Base-by-base conservation (phyloP, 2,113 vertebrate genomes). In the Oceanites oceanicus region DNA sequence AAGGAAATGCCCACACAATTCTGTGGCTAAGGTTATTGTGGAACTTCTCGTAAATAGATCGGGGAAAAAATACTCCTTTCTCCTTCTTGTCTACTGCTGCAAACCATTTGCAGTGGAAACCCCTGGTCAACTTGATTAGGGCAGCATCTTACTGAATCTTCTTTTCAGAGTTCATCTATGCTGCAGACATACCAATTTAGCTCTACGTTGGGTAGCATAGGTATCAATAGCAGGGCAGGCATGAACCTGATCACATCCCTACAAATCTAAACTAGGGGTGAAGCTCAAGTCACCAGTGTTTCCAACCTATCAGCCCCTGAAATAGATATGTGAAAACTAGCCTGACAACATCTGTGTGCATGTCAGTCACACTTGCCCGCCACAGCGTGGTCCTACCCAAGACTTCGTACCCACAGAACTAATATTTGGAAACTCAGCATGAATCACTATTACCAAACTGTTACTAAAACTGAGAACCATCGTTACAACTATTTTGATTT, bases 201-300 rank as follows among this genome's bases (percentile, higher is more conserved):
- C 42, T 89, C 40, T 21, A 14, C 0, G 1, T 32, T 65, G 49
- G 40, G 61, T 61, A 66, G 25, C 34, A 61, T 1, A 38, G 36
- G 63, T 86, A 94, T 86, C 79, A 66, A 49, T 20, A 83, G 63
- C 78, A 74, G 76, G 20, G 63, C 53, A 92, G 59, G 38, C 79
- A 67, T 13, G 63, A 94, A 86, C 56, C 53, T 22, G 38, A 74
- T 77, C 89, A 63, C 1, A 0, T 63, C 47, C 40, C 67, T 55
- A 21, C 42, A 71, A 71, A 74, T 59, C 38, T 77, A 15, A 80
- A 66, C 34, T 29, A 53, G 36, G 32, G 26, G 19, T 66, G 63
- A 96, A 96, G 59, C 65, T 95, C 79, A 87, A 81, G 72, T 67
- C 79, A 89, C 38, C 59, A 77, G 14, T 15, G 18, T 68, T 90